Conservation (phyloP, 2,113 vertebrate genomes). For the Aplodontia rufa region DNA sequence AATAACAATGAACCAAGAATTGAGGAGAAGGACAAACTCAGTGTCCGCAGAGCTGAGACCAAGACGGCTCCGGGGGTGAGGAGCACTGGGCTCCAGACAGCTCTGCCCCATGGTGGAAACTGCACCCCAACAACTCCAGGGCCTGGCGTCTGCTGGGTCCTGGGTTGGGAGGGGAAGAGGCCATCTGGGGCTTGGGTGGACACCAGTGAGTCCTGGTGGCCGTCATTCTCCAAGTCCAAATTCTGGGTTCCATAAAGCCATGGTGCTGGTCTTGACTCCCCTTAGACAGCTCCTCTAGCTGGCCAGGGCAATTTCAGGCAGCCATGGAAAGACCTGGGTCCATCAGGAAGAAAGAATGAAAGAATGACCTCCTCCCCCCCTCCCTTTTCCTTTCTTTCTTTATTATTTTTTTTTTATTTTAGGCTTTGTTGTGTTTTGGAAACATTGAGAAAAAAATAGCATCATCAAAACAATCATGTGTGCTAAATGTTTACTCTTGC, state of each 20-base stretch:
- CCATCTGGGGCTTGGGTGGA: background rate
- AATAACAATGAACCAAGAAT: background rate
- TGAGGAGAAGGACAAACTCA: background rate
- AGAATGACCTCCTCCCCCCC: too few species aligned
- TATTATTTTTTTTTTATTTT: background rate
- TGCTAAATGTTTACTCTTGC: background rate
- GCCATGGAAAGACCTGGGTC: background rate
- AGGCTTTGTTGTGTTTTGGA: background rate
- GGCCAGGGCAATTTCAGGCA: background rate
- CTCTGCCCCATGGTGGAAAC: too few species aligned
- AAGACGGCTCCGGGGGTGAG: background rate
- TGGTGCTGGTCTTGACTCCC: accelerated
- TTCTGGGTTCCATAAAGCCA: background rate
- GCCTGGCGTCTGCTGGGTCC: background rate
- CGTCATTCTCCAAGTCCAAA: background rate
- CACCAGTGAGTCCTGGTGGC: background rate
- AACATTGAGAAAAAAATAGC: background rate
- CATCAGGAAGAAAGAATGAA: background rate
- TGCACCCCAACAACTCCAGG: background rate
- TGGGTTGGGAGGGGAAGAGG: background rate
- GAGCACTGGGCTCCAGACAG: background rate
- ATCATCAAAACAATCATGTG: background rate
- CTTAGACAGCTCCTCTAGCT: background rate
- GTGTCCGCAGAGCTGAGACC: background rate
- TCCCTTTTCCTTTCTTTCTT: too few species aligned